Percentiles rank a stretch among this genome's conserved stretches.
Evolutionary conservation across 2,888 invertebrate species (phyloP).

Genomic region (Lasioglossum lativentre): DNA sequence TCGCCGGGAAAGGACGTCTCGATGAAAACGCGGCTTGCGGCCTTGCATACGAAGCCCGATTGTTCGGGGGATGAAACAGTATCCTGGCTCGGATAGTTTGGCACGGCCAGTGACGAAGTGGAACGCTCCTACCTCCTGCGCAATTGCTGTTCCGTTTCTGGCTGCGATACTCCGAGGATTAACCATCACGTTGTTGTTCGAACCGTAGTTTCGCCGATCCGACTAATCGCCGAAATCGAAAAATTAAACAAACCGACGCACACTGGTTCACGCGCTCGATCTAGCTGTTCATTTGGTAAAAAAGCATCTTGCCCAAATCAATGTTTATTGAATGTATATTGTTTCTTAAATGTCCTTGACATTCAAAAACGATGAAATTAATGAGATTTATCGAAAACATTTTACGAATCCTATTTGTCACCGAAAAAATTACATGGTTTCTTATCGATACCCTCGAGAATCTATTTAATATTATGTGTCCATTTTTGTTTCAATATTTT

Average conservation of each 20-base stretch:
- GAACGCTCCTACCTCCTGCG: background rate
- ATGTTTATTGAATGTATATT: no score
- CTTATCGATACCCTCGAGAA: no score
- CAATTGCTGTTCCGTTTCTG: background rate
- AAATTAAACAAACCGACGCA: background rate
- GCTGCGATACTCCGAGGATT: background rate
- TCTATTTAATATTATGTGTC: no score
- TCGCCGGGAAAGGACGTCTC: conserved; percentile 45
- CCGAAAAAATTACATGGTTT: no score
- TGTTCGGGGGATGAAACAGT: conserved; percentile 28
- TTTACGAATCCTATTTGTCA: no score
- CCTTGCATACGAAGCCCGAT: conserved; percentile 42
- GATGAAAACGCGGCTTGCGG: conserved; percentile 48
- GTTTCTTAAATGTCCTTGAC: no score
- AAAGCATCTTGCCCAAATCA: no score
- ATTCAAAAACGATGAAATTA: no score
- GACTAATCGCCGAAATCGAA: background rate
- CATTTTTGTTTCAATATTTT: no score
- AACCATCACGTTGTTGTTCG: background rate
- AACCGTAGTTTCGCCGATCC: background rate
- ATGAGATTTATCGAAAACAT: no score
- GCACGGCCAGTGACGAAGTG: conserved; percentile 3
- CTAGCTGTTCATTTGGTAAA: no score
- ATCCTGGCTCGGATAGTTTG: conserved; percentile 27
- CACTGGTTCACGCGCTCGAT: no score